These are phyloP conservation scores for Drosophila melanosoma DNA, from an alignment of 2,888 invertebrate species.

Conservation along the genomic window DNA sequence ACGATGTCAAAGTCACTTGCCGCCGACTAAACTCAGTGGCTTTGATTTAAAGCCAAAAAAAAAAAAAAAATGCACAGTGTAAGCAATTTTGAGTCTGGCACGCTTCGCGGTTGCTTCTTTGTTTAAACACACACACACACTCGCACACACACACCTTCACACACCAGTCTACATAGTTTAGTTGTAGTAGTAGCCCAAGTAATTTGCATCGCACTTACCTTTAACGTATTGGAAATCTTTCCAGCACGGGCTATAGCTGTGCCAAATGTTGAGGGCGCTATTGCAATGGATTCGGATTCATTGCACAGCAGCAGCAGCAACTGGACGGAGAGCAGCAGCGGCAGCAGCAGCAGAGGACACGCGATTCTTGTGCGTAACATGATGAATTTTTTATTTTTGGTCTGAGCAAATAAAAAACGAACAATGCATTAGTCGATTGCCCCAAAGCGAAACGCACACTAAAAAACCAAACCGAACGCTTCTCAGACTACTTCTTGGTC, in stretches of 20 bases:
- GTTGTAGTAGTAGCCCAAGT: neutral
- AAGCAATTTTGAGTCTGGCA: conserved; percentile 52
- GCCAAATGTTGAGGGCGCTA: conserved; percentile 85
- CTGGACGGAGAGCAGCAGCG: conserved; percentile 35
- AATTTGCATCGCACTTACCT: conserved; percentile 77
- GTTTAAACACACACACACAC: conserved; percentile 3
- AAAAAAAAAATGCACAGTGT: conserved; percentile 28
- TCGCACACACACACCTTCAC: neutral
- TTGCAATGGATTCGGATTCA: conserved; percentile 78
- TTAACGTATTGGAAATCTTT: conserved; percentile 84
- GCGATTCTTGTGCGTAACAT: conserved; percentile 64
- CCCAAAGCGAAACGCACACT: conserved; percentile 35
- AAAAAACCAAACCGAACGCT: conserved; percentile 43
- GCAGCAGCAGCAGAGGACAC: conserved; percentile 35
- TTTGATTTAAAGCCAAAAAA: conserved; percentile 47
- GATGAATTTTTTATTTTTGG: conserved; percentile 46
- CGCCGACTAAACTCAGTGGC: conserved; percentile 23
- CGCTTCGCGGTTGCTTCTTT: conserved; percentile 53
- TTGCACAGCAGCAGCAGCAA: conserved; percentile 55
- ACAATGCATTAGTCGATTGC: conserved; percentile 67
- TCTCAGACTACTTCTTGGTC: conserved; percentile 76
- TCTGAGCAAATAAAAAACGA: conserved; percentile 62
- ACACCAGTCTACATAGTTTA: neutral
- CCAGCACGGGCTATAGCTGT: conserved; percentile 85
- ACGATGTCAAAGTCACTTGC: conserved; percentile 72